phyloP scores from a whole-genome alignment of 2,888 invertebrate genomes.

The Miltochrista miniata region DNA sequence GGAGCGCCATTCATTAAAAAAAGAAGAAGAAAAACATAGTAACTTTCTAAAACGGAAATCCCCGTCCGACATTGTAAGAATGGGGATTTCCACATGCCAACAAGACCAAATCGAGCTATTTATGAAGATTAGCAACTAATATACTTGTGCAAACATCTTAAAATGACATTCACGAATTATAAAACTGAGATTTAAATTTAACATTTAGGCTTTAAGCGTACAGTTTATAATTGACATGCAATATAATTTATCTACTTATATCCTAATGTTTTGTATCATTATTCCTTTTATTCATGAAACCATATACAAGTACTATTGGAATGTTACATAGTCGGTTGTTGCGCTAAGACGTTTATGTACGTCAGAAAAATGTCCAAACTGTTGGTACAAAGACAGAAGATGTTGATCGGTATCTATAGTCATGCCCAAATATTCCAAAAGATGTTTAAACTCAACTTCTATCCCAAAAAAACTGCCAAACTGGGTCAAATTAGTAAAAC shows the following conservation, averaged over 20 bases:
- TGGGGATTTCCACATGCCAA: too few species aligned
- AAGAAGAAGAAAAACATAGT: too few species aligned
- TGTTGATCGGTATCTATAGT: background rate
- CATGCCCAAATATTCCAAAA: background rate
- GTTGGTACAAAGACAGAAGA: background rate
- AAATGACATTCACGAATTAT: conserved; percentile 36
- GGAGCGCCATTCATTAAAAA: too few species aligned
- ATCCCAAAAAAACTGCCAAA: too few species aligned
- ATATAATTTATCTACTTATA: conserved; percentile 54
- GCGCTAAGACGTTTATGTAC: too few species aligned
- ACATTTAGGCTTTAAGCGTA: conserved; percentile 44
- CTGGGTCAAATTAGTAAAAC: too few species aligned
- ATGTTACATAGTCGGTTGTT: conserved; percentile 5
- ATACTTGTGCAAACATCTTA: conserved; percentile 31
- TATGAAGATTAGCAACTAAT: conserved; percentile 19
- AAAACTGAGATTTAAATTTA: conserved; percentile 28
- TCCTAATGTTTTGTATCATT: conserved; percentile 46
- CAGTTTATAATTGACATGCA: conserved; percentile 61
- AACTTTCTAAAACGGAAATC: too few species aligned
- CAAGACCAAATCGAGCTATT: too few species aligned
- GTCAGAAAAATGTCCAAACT: too few species aligned
- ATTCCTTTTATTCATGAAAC: conserved; percentile 22
- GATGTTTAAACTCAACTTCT: too few species aligned
- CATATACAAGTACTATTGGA: conserved; percentile 14
- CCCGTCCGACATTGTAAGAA: too few species aligned